Percentiles rank a stretch among this genome's conserved stretches.
Conservation (phyloP, 2,797 vertebrate species). For the Jordanella pulchra region DNA sequence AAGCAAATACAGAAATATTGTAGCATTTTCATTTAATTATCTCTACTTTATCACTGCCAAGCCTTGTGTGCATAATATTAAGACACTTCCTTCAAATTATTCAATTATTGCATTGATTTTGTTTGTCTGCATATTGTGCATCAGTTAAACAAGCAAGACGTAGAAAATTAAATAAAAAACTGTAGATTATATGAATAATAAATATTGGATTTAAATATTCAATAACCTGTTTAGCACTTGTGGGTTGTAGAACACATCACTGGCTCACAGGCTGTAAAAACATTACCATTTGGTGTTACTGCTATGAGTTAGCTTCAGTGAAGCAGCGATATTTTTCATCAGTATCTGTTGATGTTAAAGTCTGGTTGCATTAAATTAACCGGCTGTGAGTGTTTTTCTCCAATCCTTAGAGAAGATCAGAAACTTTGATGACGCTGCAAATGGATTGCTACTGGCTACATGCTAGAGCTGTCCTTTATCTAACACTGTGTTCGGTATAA, state of each 20-base stretch:
- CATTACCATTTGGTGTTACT: slow-evolving; percentile 5
- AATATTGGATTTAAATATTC: slow-evolving; percentile 20
- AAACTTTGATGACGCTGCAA: slow-evolving; percentile 2
- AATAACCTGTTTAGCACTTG: slow-evolving; percentile 23
- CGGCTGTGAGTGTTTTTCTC: slow-evolving; percentile 16
- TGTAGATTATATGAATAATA: slow-evolving; percentile 29
- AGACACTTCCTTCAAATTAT: not conserved
- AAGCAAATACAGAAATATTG: slow-evolving; percentile 32
- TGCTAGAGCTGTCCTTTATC: slow-evolving; percentile 4
- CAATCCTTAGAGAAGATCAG: slow-evolving; percentile 11
- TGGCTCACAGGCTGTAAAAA: not conserved
- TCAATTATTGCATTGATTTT: not conserved
- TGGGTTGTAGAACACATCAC: not conserved
- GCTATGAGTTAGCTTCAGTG: slow-evolving; percentile 9
- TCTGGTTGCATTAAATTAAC: slow-evolving; percentile 18
- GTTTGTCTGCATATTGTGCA: slow-evolving; percentile 1
- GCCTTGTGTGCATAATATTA: not conserved
- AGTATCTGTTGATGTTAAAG: slow-evolving; percentile 17
- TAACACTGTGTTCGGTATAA: slow-evolving; percentile 4
- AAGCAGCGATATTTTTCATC: slow-evolving; percentile 16
- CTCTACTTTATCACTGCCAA: not conserved
- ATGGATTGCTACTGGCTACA: slow-evolving; percentile 13
- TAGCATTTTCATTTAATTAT: not conserved
- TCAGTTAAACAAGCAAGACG: slow-evolving; percentile 20
- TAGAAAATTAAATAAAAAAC: slow-evolving; percentile 30